A percentile compares a stretch with the other conserved stretches of the same genome.
Evolutionary conservation across 2,888 invertebrate genomes (phyloP).

Genomic region (Cyrtodaria siliqua): DNA sequence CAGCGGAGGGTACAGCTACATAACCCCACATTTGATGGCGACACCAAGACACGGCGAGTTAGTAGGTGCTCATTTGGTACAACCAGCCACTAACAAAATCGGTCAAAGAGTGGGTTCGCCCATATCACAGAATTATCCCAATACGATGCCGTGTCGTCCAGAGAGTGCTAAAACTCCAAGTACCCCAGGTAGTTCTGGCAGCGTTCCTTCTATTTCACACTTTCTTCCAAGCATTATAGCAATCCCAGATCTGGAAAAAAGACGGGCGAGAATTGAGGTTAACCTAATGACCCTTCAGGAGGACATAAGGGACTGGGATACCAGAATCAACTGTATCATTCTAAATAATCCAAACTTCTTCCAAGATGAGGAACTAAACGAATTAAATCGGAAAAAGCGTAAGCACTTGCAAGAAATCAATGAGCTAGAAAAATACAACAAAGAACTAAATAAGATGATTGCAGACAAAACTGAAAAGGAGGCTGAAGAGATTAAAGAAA

Average conservation of each 20-base stretch:
- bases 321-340: constrained; percentile 65
- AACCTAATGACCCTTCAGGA: constrained; percentile 63
- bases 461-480: constrained; percentile 13
- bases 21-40: neutral
- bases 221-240: constrained; percentile 41
- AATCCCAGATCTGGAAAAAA: constrained; percentile 66
- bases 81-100: too few relatives aligned
- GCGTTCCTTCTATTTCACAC: too few relatives aligned
- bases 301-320: constrained; percentile 69
- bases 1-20: neutral
- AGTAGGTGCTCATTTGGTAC: too few relatives aligned
- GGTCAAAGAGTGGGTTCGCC: too few relatives aligned
- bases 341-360: constrained; percentile 68
- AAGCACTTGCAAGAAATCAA: constrained; percentile 67
- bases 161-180: too few relatives aligned
- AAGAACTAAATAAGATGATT: constrained; percentile 55
- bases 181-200: too few relatives aligned
- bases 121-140: too few relatives aligned
- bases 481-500: constrained; percentile 6
- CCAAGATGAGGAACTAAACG: constrained; percentile 67
- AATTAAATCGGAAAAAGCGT: constrained; percentile 67
- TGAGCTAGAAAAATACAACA: constrained; percentile 63
- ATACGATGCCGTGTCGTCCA: too few relatives aligned
- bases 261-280: constrained; percentile 67
- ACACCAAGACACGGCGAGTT: neutral